Percentiles rank a stretch among this genome's conserved stretches.
phyloP scores from a whole-genome alignment of 2,888 invertebrate species.

The Rugalucina vietnamica region DNA sequence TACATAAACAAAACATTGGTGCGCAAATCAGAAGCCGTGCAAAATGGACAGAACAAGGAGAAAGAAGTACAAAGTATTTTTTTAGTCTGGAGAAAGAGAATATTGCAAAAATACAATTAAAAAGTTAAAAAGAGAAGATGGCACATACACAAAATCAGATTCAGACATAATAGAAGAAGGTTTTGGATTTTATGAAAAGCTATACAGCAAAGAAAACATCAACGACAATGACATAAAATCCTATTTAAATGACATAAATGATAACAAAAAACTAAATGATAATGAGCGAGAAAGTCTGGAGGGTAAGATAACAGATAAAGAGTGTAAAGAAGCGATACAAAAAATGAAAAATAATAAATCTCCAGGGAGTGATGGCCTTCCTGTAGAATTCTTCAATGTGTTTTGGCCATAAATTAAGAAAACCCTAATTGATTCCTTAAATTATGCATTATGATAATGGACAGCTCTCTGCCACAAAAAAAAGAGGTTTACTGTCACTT shows the following conservation, averaged over 20 bases:
- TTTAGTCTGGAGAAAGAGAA: conserved; percentile 81
- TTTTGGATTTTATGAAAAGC: not conserved
- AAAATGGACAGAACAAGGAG: conserved; percentile 1
- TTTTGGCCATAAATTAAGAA: conserved; percentile 23
- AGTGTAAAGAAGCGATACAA: not conserved
- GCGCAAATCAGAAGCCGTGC: conserved; percentile 8
- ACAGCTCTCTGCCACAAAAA: conserved; percentile 17
- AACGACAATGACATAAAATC: not conserved
- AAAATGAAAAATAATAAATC: conserved; percentile 41
- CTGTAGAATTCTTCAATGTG: conserved; percentile 32
- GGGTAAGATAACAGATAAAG: not conserved
- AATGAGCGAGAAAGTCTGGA: not conserved
- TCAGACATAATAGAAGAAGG: not conserved
- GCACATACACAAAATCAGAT: not conserved
- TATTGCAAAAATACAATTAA: conserved; percentile 10
- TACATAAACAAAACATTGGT: not conserved
- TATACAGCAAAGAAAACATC: not conserved
- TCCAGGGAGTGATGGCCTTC: conserved; percentile 35
- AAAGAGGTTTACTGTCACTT: conserved; percentile 6
- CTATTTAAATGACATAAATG: not conserved
- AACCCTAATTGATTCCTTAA: conserved; percentile 20
- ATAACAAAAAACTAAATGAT: not conserved
- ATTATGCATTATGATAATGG: conserved; percentile 6
- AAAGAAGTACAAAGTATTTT: conserved; percentile 69
- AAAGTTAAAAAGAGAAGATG: not conserved